phyloP scores from a whole-genome alignment of 2,888 invertebrate genomes.

The Pomacea canaliculata region DNA sequence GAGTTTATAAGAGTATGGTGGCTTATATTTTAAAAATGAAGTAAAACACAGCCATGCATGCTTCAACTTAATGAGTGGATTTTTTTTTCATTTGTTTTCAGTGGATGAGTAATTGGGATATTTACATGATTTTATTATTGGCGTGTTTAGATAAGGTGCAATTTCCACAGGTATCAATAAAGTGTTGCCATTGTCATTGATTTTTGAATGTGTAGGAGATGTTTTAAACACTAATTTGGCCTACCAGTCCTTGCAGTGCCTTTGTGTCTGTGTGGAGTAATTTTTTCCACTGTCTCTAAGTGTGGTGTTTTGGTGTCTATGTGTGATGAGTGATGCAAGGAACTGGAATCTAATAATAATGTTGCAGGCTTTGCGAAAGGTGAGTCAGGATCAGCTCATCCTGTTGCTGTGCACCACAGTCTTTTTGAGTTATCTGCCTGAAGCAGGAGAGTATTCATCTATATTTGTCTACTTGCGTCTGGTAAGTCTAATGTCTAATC shows the following conservation, averaged over 20 bases:
- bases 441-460: slow-evolving; percentile 97
- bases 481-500: slow-evolving; percentile 72
- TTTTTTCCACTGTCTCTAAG: neutral
- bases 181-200: no score
- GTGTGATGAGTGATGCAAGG: neutral
- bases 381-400: slow-evolving; percentile 95
- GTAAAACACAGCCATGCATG: neutral
- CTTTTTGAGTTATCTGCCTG: slow-evolving; percentile 96
- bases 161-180: no score
- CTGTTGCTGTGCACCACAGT: slow-evolving; percentile 97
- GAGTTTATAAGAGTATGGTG: neutral
- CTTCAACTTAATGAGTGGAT: no score
- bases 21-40: neutral
- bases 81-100: no score
- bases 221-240: neutral
- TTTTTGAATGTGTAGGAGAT: no score
- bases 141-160: no score
- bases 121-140: no score
- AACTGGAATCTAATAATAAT: neutral
- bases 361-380: slow-evolving; percentile 82
- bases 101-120: no score
- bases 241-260: neutral
- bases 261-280: neutral
- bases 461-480: slow-evolving; percentile 98
- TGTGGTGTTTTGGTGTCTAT: neutral